Evolutionary conservation across 64 coral and sea anemone genomes (phyloP), one percentile per base, ranked within the genome.

Genomic region (Stichodactyla helianthus): DNA sequence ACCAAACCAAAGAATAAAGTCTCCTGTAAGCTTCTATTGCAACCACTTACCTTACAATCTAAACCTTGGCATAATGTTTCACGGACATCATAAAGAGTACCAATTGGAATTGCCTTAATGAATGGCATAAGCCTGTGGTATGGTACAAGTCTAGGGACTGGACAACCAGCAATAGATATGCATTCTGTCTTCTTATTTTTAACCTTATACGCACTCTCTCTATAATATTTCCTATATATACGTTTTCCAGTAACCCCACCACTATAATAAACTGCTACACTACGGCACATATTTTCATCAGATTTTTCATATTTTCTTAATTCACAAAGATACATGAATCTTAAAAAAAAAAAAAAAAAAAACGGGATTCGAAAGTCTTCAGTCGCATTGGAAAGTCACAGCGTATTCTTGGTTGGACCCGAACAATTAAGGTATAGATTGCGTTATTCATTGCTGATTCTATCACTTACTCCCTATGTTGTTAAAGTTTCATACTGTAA

Each of bases 161-260:
- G 56, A 12, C 62, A 70, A 13, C 0, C 51, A 86, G 22, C 35
- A 86, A 86, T 63, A 50, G 31, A 51, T 63, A 74, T 74, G 28
- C 86, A 25, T 74, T 78, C 76, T 57, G 35, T 13, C 27, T 62
- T 85, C 53, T 85, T 85, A n/a, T n/a, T n/a, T n/a, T n/a, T n/a
- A n/a, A n/a, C n/a, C n/a, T n/a, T n/a, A n/a, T n/a, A n/a, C n/a
- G n/a, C n/a, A n/a, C n/a, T n/a, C n/a, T n/a, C n/a, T 23, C 57
- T 68, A 14, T 86, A 86, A 14, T 44, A 52, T 79, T 82, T 70
- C 53, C 79, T 62, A 60, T 92, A 87, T 54, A 87, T 92, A 62
- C 85, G 6, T 65, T 88, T 92, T 52, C 90, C 90, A 85, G 84
- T 92, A 57, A 92, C 90, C 50, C 86, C 90, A 50, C 86, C 86